Base-by-base conservation (phyloP, 2,888 invertebrate genomes). In the Diarsia brunnea region DNA sequence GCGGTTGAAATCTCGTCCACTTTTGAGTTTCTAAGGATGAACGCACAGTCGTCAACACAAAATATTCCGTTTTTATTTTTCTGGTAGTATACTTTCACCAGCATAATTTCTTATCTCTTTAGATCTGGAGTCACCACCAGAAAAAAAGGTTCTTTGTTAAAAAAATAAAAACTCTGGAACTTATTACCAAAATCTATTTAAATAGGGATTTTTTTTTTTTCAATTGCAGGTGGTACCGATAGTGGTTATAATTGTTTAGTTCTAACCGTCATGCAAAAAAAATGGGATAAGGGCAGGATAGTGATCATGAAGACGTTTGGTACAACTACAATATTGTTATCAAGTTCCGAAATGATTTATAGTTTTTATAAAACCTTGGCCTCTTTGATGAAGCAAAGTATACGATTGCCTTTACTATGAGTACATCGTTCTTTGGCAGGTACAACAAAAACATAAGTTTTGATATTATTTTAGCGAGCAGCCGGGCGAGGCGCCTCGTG, bases 401-500 rank as follows among this genome's bases (percentile, higher is more conserved):
- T 67, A 24, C 63, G 67, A 10, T 58, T 49, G 24, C 10, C 60
- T 61, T 79, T 66, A 61, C 14, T 24, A 60, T 51, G 24, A 71
- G 60, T 61, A 67, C 67, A 53, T 65, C 19, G 43, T 65, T 84
- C 58, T 79, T 88, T 91, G 90, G 90, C 89, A 89, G 65, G 43
- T 75, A 69, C n/a, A 77, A 87, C 82, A 81, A 87, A 88, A 90
- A 90, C 88, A 89, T 68, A 77, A 55, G 81, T 74, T 84, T 84
- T 85, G 66, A 74, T 88, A 89, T 89, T 87, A 87, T 89, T 88
- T 82, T 74, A 27, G 80, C 76, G 73, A 80, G 77, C 69, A 84
- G 79, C 76, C 77, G 72, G 73, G 67, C 84, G 82, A 85, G 84
- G 90, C 90, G 89, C 90, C 89, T 81, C 55, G 74, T 91, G 91